Evolutionary conservation across 2,113 vertebrate species (phyloP).

Genomic region (Donacobius atricapilla): DNA sequence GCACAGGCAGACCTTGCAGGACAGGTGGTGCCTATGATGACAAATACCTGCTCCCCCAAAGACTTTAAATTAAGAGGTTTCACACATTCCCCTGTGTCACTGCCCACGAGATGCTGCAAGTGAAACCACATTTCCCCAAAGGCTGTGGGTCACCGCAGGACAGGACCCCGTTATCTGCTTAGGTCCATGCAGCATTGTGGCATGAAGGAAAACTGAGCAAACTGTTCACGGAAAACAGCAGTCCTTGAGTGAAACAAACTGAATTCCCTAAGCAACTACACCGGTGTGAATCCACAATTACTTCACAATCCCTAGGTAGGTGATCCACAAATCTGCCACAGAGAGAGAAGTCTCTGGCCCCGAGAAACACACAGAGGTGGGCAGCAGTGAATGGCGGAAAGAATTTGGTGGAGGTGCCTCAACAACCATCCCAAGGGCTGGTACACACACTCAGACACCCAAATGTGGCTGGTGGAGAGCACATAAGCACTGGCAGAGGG

Average conservation of each 20-base stretch:
- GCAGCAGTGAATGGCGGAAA: background rate
- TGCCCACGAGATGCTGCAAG: accelerated
- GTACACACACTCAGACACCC: background rate
- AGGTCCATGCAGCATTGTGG: background rate
- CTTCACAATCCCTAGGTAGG: background rate
- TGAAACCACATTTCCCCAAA: background rate
- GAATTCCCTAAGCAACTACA: background rate
- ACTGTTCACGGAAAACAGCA: background rate
- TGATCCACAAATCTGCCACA: background rate
- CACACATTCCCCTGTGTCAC: background rate
- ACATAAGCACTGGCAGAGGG: background rate
- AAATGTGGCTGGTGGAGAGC: background rate
- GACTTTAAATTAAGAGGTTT: background rate
- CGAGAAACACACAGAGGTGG: background rate
- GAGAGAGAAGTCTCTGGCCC: background rate
- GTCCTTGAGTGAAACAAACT: background rate
- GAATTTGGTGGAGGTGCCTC: background rate
- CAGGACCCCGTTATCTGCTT: background rate
- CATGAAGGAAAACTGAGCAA: background rate
- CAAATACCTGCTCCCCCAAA: background rate
- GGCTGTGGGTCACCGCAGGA: background rate
- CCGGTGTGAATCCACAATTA: background rate
- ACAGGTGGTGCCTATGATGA: background rate
- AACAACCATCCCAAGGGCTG: accelerated
- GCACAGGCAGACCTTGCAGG: background rate